These are phyloP conservation scores for Agrotis segetum DNA, from an alignment of 2,888 invertebrate species.

Conservation along the genomic window DNA sequence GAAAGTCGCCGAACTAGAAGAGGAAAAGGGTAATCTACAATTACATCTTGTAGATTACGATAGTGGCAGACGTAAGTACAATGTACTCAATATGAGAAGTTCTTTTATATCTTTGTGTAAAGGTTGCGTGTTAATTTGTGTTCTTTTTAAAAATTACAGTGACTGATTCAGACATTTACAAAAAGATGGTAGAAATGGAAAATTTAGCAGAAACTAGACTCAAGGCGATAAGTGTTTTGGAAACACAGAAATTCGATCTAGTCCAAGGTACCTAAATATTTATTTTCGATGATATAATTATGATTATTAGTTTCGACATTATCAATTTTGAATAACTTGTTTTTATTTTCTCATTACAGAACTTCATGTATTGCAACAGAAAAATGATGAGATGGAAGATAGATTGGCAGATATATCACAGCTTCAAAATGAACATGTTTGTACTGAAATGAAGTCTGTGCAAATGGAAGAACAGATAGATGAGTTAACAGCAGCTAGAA, in stretches of 20 bases:
- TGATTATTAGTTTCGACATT: too few species aligned
- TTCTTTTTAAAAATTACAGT: slow-evolving; percentile 75
- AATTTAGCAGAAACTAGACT: slow-evolving; percentile 89
- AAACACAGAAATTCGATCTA: slow-evolving; percentile 93
- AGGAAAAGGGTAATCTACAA: slow-evolving; percentile 97
- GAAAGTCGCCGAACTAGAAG: slow-evolving; percentile 96
- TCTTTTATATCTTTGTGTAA: background rate
- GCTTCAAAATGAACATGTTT: slow-evolving; percentile 93
- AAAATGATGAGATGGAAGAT: slow-evolving; percentile 92
- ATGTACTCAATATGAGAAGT: background rate
- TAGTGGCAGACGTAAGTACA: slow-evolving; percentile 92
- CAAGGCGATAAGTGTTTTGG: slow-evolving; percentile 91
- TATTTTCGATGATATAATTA: background rate
- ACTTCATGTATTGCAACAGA: slow-evolving; percentile 91
- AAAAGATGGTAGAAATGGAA: slow-evolving; percentile 87
- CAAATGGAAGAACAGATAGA: slow-evolving; percentile 95
- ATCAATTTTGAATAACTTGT: background rate
- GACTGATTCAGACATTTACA: slow-evolving; percentile 88
- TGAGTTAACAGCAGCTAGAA: slow-evolving; percentile 87
- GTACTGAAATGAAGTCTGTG: slow-evolving; percentile 94
- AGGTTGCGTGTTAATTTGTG: slow-evolving; percentile 12
- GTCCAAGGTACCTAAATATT: slow-evolving; percentile 91
- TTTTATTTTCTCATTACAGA: slow-evolving; percentile 79
- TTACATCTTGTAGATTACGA: slow-evolving; percentile 95
- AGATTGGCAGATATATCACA: slow-evolving; percentile 92